Evolutionary conservation across 2,888 invertebrate species (phyloP), one percentile per base, ranked within the genome.

Genomic region (Aleiodes testaceus): DNA sequence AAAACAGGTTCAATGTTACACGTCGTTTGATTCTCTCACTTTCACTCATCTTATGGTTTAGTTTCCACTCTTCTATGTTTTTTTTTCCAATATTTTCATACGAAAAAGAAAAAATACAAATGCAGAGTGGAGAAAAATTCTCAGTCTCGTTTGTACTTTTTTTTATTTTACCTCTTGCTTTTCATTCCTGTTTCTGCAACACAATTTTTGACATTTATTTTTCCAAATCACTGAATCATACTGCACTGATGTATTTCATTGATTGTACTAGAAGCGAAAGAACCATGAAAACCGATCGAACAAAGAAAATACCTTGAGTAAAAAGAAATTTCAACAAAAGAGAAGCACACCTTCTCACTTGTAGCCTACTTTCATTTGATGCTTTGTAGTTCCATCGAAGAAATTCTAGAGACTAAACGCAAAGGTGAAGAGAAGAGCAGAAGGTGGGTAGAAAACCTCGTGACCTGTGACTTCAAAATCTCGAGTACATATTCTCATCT

Each of bases 21-120:
- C 63, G 14, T 63, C 63, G 63, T 63, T 63, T 63, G 63, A 22
- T 45, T 63, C 42, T 42, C 55, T 63, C 12, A 63, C 63, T 47
- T 47, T 14, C 47, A 16, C 16, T n/a, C 30, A 26, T n/a, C 55
- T 14, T 30, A 22, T 55, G 45, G 45, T 63, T 44, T 44, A 44
- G 45, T 63, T 63, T 45, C 20, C 61, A 11, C 44, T 42, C n/a
- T 16, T 6, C 61, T 6, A 30, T 14, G 4, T 1, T 14, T 30
- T 55, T 55, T 16, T 1, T 49, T 55, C 9, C 30, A 26, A 26
- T 26, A 14, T 36, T 14, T 36, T 36, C 36, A 6, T 11, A 36
- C 9, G 36, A 36, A 36, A 2, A 36, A 36, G 36, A 7, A 36
- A 7, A 36, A 36, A 36, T 36, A 36, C 36, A 36, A 1, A 11